Evolutionary conservation across 2,888 invertebrate genomes (phyloP), one percentile per base, ranked within the genome.

Genomic region (Xestia rhomboidea): DNA sequence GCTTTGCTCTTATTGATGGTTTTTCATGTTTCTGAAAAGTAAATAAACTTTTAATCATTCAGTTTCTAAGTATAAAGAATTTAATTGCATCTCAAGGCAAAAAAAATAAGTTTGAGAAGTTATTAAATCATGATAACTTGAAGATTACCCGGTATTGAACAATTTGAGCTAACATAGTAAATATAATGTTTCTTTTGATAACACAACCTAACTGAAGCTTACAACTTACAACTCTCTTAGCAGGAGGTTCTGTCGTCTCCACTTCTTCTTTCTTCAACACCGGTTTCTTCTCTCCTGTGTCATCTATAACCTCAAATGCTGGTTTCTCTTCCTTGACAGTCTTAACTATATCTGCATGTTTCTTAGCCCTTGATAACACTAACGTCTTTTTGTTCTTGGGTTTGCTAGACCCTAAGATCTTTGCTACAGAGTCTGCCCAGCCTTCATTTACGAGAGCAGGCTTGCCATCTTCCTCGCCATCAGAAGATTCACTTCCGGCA

Each of bases 381-480:
- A 98, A 94, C 0, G 97, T 97, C 92, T 98, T 98, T 88, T 98
- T 98, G 63, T 97, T 97, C 93, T 98, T 98, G 0, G 98, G 98
- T 91, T 98, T 98, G 46, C 97, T 98, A 2, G 98, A 97, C 79
- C 97, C 97, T 41, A 99, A 96, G 85, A 99, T 98, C 94, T 98
- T 98, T 13, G 98, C 97, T 91, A 99, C 97, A 0, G 98, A 98
- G 94, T 98, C 98, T 3, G 98, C 98, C 98, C 98, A 99, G 5
- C 98, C 98, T 82, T 97, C 95, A 92, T 98, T 98, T 72, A 95
- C 87, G n/a, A 97, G 77, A 66, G 88, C 84, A 11, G 87, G 84
- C 66, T 89, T 89, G 24, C 86, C 84, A 62, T 88, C 82, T 44
- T 67, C 83, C 71, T 73, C 86, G 80, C 76, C 87, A 86, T 51